A percentile compares a stretch with the other conserved stretches of the same genome.
These are phyloP conservation scores for Meles meles DNA, from an alignment of 2,113 vertebrate genomes.

Conservation along the genomic window DNA sequence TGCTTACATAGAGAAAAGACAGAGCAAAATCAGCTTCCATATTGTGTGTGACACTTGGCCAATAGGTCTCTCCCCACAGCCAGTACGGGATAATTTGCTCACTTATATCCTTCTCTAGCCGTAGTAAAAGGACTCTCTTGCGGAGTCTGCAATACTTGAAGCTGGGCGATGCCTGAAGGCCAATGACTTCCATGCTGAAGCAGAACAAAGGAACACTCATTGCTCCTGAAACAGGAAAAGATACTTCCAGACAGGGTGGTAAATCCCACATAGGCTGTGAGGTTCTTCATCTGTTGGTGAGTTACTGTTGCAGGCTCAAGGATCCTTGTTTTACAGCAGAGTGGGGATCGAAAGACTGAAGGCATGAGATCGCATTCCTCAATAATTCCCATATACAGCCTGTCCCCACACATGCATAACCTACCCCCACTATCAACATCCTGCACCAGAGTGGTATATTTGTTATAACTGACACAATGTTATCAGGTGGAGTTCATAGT, in stretches of 20 bases:
- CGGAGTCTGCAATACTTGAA: background rate
- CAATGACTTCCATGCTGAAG: background rate
- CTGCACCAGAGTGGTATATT: background rate
- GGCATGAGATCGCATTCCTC: background rate
- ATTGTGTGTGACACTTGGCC: background rate
- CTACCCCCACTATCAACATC: background rate
- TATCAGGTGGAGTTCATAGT: background rate
- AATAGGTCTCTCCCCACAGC: background rate
- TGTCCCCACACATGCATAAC: background rate
- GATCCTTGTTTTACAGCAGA: background rate
- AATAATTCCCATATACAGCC: background rate
- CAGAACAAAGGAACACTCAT: background rate
- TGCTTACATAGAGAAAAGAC: background rate
- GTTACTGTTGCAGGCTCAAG: background rate
- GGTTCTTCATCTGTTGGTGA: background rate
- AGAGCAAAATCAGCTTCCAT: background rate
- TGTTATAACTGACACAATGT: background rate
- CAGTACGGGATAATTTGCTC: background rate
- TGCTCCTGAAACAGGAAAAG: background rate
- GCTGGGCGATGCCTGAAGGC: background rate
- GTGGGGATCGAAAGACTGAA: background rate
- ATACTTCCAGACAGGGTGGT: background rate
- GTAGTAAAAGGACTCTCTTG: background rate
- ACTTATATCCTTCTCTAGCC: background rate
- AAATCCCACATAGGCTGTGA: background rate